Conservation (phyloP, 2,113 vertebrate genomes). For the Anthoscopus minutus region DNA sequence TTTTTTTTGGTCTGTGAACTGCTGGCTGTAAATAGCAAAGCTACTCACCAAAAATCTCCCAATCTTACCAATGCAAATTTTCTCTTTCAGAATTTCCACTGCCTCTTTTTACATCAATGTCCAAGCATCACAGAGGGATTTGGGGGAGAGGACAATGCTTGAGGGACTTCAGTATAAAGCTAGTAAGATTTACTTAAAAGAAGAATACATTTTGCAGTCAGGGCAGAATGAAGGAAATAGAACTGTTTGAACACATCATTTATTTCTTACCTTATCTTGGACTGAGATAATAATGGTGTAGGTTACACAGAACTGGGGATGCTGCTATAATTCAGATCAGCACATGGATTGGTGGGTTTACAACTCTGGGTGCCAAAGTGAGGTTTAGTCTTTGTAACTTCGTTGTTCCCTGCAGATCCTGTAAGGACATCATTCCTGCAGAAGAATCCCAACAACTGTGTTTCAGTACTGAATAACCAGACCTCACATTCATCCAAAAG, state of each 20-base stretch:
- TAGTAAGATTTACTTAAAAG: background rate
- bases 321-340: background rate
- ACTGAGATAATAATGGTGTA: background rate
- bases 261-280: background rate
- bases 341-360: background rate
- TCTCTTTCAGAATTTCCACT: background rate
- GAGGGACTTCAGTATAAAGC: background rate
- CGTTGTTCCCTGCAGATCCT: background rate
- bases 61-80: background rate
- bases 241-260: background rate
- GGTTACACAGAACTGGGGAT: background rate
- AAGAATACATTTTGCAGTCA: background rate
- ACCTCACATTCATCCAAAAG: background rate
- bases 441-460: background rate
- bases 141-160: background rate
- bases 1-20: background rate
- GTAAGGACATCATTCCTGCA: background rate
- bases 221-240: background rate
- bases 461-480: background rate
- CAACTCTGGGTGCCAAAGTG: background rate
- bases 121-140: background rate
- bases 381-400: background rate
- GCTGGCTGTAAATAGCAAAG: background rate
- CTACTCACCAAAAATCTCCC: background rate
- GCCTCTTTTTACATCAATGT: background rate